Evolutionary conservation across 2,888 invertebrate genomes (phyloP), one percentile per base, ranked within the genome.

Genomic region (Perizoma affinitatum): DNA sequence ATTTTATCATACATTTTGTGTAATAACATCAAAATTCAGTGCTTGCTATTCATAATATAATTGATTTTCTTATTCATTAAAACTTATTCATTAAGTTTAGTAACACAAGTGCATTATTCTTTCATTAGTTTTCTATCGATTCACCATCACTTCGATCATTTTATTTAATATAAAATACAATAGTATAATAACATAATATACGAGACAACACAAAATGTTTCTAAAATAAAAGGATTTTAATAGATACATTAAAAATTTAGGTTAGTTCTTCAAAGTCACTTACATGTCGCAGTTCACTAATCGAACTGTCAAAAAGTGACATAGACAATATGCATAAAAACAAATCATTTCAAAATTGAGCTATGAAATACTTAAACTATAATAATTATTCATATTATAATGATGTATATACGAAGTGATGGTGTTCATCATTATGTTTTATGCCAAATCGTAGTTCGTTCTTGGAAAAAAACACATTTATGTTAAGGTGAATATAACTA

Each of bases 1-100:
- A 80, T 79, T 87, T 84, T 83, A 83, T 82, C 78, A 73, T 76
- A 72, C 67, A 82, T 78, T 80, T 83, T 67, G 90, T 90, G 90
- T 85, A 83, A 83, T 85, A 88, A 90, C 88, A 89, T 90, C 85
- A 83, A 89, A 89, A 86, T 87, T 90, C 90, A 90, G 90, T 90
- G 90, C 90, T 69, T 69, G 51, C 67, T 67, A 69, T 66, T 63
- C 59, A 65, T 64, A 66, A 61, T 63, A 60, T 69, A 67, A 67
- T 67, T 67, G 66, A 67, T 67, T 69, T 54, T 42, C 44, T 55
- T 60, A 50, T 11, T 36, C n/a, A 38, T 42, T 22, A 22, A 45
- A 42, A 42, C 38, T 33, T 52, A 36, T 41, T 9, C 44, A 36
- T 45, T 40, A 36, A 11, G 5, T 47, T 36, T 45, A 36, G 6